Base-by-base conservation (phyloP, 64 coral and sea anemone species). In the Stylophora pistillata region DNA sequence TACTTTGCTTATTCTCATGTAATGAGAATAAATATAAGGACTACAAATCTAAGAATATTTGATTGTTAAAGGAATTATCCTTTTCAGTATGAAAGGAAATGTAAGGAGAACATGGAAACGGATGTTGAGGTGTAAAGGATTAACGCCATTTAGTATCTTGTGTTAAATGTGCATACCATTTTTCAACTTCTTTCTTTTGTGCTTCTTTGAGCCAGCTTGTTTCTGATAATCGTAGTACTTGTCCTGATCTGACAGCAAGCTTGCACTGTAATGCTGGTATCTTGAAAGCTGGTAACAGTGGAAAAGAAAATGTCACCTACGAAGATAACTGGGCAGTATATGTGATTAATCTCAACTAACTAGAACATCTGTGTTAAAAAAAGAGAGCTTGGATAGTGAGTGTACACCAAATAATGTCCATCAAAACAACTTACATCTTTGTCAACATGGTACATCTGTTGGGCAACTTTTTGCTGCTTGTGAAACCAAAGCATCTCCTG, bases 401-500 rank as follows among this genome's bases (percentile, higher is more conserved):
- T 32, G 11, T 56, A 11, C 13, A 17, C 14, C 29, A 55, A 14
- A 30, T 27, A 53, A 47, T 23, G 34, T 4, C 5, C 56, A 37
- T 53, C 25, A 53, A 54, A 34, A 59, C 28, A 10, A 55, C 96
- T 95, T 93, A 98, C 96, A 73, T 98, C 93, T 74, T 62, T 85
- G 89, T 95, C 96, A 66, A 90, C 69, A 15, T 53, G 56, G 76
- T 77, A 98, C 57, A 61, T 92, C 72, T 89, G 89, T 55, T 74
- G 81, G 41, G 93, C 87, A 58, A 89, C 25, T 74, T 93, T 98
- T 65, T 93, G 93, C n/a, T 98, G 80, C 65, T 95, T 93, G 72
- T 98, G 96, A 10, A 98, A 27, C 87, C 93, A 89, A 11, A 98
- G 88, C 96, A 98, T 95, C 78, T 95, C 86, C 33, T 91, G 89